Base-by-base conservation (phyloP, 2,797 vertebrate genomes). In the Fistularia tabacaria region DNA sequence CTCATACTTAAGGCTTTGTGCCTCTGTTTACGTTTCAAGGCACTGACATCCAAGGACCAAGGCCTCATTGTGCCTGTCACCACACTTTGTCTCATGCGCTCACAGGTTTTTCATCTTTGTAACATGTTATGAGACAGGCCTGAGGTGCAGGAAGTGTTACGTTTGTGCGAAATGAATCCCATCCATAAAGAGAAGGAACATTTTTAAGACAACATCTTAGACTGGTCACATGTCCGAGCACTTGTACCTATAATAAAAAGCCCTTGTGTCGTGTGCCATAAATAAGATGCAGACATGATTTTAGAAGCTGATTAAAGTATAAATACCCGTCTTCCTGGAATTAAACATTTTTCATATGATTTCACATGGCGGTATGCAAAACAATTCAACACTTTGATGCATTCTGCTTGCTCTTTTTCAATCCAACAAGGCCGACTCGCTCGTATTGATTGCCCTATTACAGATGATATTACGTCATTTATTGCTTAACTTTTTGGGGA, bases 1-100 rank as follows among this genome's bases (percentile, higher is more conserved):
- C 61, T 77, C 68, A 73, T 75, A 73, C 80, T 73, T 74, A 55
- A 54, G 72, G 68, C 77, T 79, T 75, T 71, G 68, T 74, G 76
- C 81, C 77, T 76, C 66, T 46, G 57, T 79, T 81, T 74, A 73
- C 80, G 78, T 66, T 67, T 76, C 59, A 70, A 76, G 76, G 74
- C 51, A 25, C 25, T 25, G 25, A n/a, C 46, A 10, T 39, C 38
- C 42, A 38, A 45, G 25, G 25, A 25, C 25, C 25, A 25, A 25
- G 25, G 25, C 25, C 25, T 25, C 25, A 25, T 5, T 25, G 2
- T 25, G 25, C 25, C 25, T 25, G 25, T 25, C 25, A 25, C 25
- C 25, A 25, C 25, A 25, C 25, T 25, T 25, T 40, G 8, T 63
- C 70, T 70, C 60, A 56, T 80, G 59, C 63, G 39, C 39, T 40